phyloP scores from a whole-genome alignment of 2,888 invertebrate species.

The Leucophenga maculata region DNA sequence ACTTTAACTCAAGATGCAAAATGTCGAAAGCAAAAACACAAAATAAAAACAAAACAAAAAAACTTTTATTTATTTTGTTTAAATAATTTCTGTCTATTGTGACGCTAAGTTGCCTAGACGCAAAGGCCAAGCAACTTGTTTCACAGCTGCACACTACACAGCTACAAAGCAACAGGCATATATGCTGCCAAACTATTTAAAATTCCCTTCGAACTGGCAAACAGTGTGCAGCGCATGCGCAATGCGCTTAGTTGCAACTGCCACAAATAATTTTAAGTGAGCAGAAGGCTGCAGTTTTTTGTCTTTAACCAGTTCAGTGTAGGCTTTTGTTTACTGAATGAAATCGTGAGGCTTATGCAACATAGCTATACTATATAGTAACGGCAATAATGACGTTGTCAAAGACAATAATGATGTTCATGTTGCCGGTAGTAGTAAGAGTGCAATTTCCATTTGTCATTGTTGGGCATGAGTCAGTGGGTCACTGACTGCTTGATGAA shows the following conservation, averaged over 20 bases:
- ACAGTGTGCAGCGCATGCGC: background rate
- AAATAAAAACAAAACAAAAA: slow-evolving; percentile 31
- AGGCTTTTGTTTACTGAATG: slow-evolving; percentile 46
- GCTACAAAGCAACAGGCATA: slow-evolving; percentile 24
- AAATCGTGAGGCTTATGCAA: slow-evolving; percentile 31
- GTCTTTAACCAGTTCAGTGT: slow-evolving; percentile 39
- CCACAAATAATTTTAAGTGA: background rate
- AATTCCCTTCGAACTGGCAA: background rate
- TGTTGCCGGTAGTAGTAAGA: slow-evolving; percentile 16
- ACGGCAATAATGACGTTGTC: no score
- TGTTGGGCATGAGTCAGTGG: slow-evolving; percentile 54
- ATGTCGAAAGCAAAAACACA: slow-evolving; percentile 38
- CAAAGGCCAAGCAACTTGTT: slow-evolving; percentile 53
- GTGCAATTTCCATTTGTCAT: background rate
- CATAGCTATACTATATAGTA: background rate
- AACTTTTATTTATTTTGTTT: slow-evolving; percentile 24
- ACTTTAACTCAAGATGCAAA: slow-evolving; percentile 4
- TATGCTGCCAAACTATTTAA: background rate
- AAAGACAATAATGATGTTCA: slow-evolving; percentile 6
- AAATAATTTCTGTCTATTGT: no score
- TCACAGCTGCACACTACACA: slow-evolving; percentile 35
- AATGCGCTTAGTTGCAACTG: background rate
- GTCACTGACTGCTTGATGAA: slow-evolving; percentile 50
- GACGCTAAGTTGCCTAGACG: background rate
- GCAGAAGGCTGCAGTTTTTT: slow-evolving; percentile 12